Percentiles rank a stretch among this genome's conserved stretches.
phyloP scores from a whole-genome alignment of 1,140 invertebrate genomes.

The Bombus sibiricus region DNA sequence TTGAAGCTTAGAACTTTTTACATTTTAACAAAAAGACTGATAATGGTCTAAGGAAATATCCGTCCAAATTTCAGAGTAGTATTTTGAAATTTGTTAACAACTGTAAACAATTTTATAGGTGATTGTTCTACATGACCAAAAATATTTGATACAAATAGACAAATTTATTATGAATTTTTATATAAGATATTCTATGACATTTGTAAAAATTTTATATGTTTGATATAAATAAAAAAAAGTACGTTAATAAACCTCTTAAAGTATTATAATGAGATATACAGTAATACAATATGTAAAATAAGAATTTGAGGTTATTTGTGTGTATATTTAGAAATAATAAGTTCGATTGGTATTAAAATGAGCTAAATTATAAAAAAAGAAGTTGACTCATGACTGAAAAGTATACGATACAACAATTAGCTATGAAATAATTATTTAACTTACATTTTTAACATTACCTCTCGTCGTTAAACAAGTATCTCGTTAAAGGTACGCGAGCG shows the following conservation, averaged over 20 bases:
- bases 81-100: conserved; percentile 13
- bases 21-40: conserved; percentile 73
- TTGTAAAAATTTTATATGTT: conserved; percentile 23
- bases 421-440: neutral
- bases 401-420: neutral
- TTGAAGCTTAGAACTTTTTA: conserved; percentile 27
- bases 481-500: neutral
- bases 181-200: conserved; percentile 24
- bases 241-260: neutral
- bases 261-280: neutral
- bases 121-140: conserved; percentile 47
- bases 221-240: neutral
- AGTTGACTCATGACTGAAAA: neutral
- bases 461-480: neutral
- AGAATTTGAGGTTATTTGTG: neutral
- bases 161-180: conserved; percentile 26
- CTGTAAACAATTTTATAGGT: conserved; percentile 21
- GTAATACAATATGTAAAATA: neutral
- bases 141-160: conserved; percentile 40
- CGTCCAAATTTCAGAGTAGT: conserved; percentile 69
- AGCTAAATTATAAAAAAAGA: neutral
- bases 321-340: neutral
- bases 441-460: neutral
- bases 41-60: conserved; percentile 64
- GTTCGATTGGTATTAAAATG: neutral